phyloP scores from a whole-genome alignment of 2,888 invertebrate genomes.

The Teleiodes luculella region DNA sequence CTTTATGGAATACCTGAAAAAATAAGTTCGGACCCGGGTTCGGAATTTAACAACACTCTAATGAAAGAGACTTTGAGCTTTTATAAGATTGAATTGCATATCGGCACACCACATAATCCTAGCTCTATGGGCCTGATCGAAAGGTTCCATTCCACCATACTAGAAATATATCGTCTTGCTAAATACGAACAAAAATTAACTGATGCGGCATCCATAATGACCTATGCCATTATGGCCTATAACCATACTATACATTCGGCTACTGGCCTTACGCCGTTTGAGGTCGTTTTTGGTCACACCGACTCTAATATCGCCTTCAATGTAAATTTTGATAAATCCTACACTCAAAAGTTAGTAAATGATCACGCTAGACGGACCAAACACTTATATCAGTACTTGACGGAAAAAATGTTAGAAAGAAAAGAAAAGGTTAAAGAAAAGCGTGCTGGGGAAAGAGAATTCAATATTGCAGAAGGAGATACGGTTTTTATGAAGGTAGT shows the following conservation, averaged over 20 bases:
- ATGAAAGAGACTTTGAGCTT: slow-evolving; percentile 21
- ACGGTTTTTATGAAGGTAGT: slow-evolving; percentile 16
- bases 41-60: slow-evolving; percentile 15
- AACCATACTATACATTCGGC: slow-evolving; percentile 12
- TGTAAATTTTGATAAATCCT: background rate
- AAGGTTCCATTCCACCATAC: slow-evolving; percentile 23
- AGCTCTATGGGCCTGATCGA: slow-evolving; percentile 27
- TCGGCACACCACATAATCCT: slow-evolving; percentile 29
- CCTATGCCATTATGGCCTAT: slow-evolving; percentile 9
- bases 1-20: slow-evolving; percentile 12
- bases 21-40: slow-evolving; percentile 10
- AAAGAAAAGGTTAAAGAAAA: slow-evolving; percentile 13
- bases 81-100: too few relatives aligned
- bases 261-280: slow-evolving; percentile 15
- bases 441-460: slow-evolving; percentile 9
- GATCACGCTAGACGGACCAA: slow-evolving; percentile 16
- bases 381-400: slow-evolving; percentile 15
- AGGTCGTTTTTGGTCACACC: slow-evolving; percentile 17
- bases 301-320: slow-evolving; percentile 1
- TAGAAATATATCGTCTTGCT: slow-evolving; percentile 22
- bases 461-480: slow-evolving; percentile 13
- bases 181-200: slow-evolving; percentile 20
- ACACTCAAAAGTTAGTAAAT: slow-evolving; percentile 17
- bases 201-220: slow-evolving; percentile 12
- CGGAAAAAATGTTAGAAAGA: slow-evolving; percentile 9